Base-by-base conservation (phyloP, 2,888 invertebrate genomes). In the Orthonychiurus folsomi region DNA sequence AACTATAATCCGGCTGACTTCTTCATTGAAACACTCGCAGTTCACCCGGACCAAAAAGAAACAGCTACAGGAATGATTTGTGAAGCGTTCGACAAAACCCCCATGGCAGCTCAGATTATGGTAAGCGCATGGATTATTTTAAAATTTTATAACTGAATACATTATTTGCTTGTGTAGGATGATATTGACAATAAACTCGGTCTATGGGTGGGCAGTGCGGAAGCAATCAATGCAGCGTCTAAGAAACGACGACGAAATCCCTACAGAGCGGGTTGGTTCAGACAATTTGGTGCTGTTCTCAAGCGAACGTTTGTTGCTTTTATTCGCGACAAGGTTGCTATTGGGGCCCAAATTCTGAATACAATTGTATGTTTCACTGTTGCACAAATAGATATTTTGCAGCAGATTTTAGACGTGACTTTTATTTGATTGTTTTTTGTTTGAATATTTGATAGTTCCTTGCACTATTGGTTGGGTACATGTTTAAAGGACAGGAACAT, bases 1-100 rank as follows among this genome's bases (percentile, higher is more conserved):
- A 93, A 93, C 76, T 93, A 89, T 79, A 95, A 94, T 76, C 94
- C 94, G 1, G 93, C 93, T 0, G 95, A 96, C 78, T 92, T 89
- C 78, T 94, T 88, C 78, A 88, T 96, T 56, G 89, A 93, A 75
- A 84, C 90, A 1, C 78, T 95, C 69, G 92, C 94, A 0, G 86
- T 94, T 1, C 84, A 88, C 1, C 93, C 93, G 0, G 89, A 87
- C 0, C 81, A 86, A 18, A 94, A 94, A 77, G 83, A 84, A 53
- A 84, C 86, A 62, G 86, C 87, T 1, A 86, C 91, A 50, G 85
- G 86, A 66, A 84, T 86, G 64, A 87, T 91, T 59, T 70, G 69
- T 53, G 65, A 69, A 60, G 60, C 59, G 5, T 71, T 64, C 57
- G 69, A 71, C 20, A 60, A 53, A 24, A 67, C 68, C 61, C 48